Percentiles rank a stretch among this genome's conserved stretches.
phyloP scores from a whole-genome alignment of 1,140 invertebrate species.

The silkworm (Bombyx mori) region ASM3026992v2 NC_085127.1:4067001-4067500 shows the following conservation, averaged over 20 bases:
- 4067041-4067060: constrained; percentile 13
- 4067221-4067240: constrained; percentile 15
- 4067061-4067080: constrained; percentile 29
- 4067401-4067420: constrained; percentile 24
- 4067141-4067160: constrained; percentile 42
- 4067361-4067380: constrained; percentile 2
- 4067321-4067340: not conserved
- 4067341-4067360: not conserved
- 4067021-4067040: constrained; percentile 36
- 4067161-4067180: constrained; percentile 45
- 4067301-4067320: not conserved
- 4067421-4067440: constrained; percentile 25
- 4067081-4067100: constrained; percentile 39
- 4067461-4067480: too few relatives aligned
- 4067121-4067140: constrained; percentile 66
- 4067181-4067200: constrained; percentile 67
- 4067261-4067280: constrained; percentile 2
- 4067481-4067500: too few relatives aligned
- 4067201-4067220: constrained; percentile 60
- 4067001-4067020: constrained; percentile 36
- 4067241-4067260: constrained; percentile 4
- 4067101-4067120: constrained; percentile 31
- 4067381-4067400: constrained; percentile 26
- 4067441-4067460: constrained; percentile 20
- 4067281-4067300: constrained; percentile 1